These are phyloP conservation scores for Rhinoptilus africanus DNA, from an alignment of 2,113 vertebrate species.

Conservation along the genomic window DNA sequence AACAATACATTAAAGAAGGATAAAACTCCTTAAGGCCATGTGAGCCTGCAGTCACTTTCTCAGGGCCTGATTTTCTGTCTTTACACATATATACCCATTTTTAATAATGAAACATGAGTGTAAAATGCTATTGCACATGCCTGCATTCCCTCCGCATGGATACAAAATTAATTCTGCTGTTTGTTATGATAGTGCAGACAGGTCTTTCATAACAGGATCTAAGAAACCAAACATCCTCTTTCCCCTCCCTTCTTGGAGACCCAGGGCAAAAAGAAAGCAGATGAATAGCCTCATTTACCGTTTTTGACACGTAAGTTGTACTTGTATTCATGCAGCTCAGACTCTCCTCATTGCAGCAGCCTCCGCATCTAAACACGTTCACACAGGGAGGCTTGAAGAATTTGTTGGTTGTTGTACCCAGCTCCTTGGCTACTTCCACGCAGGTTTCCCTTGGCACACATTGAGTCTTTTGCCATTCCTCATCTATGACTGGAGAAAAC, in stretches of 20 bases:
- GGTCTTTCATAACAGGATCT: conserved; percentile 40
- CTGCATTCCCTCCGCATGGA: background rate
- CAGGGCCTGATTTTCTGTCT: background rate
- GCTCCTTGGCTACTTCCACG: conserved; percentile 90
- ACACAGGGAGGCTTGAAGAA: conserved; percentile 98
- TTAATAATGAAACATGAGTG: background rate
- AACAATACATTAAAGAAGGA: background rate
- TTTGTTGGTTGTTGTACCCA: conserved; percentile 84
- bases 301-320: conserved; percentile 89
- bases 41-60: background rate
- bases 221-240: conserved; percentile 38
- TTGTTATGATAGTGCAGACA: conserved; percentile 22
- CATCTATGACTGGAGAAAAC: conserved; percentile 86
- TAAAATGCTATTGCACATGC: background rate
- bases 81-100: background rate
- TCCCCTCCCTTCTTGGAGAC: background rate
- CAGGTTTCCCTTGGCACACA: conserved; percentile 94
- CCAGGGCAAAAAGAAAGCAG: background rate
- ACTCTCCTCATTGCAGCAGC: conserved; percentile 95
- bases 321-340: conserved; percentile 89
- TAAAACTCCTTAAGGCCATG: background rate
- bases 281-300: conserved; percentile 73
- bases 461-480: conserved; percentile 96
- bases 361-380: conserved; percentile 88
- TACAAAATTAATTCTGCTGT: conserved; percentile 4